phyloP scores from a whole-genome alignment of 2,797 vertebrate genomes.

The Iguana delicatissima region DNA sequence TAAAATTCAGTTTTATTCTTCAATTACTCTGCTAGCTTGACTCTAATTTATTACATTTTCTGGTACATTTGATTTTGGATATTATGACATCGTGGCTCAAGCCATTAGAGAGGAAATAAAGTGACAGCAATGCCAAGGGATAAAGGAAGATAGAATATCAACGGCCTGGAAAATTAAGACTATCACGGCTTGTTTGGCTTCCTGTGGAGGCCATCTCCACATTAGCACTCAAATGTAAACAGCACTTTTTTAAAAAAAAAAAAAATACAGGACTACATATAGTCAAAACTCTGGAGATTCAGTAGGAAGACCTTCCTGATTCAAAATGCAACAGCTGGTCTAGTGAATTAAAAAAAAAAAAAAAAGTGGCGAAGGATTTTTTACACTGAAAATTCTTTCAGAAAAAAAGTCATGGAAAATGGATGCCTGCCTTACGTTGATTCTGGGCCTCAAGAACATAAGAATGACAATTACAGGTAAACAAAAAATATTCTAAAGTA shows the following conservation, averaged over 20 bases:
- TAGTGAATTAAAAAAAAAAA: too few relatives aligned
- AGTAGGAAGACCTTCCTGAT: slow-evolving; percentile 31
- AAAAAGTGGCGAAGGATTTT: not conserved
- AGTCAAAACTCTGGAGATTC: slow-evolving; percentile 41
- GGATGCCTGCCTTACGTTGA: not conserved
- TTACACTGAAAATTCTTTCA: not conserved
- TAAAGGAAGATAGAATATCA: slow-evolving; percentile 56
- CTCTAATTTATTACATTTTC: slow-evolving; percentile 77
- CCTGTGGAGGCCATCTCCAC: slow-evolving; percentile 38
- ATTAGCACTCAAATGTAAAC: slow-evolving; percentile 34
- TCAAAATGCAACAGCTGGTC: not conserved
- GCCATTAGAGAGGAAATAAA: slow-evolving; percentile 71
- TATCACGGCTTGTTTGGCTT: slow-evolving; percentile 37
- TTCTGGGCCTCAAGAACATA: too few relatives aligned
- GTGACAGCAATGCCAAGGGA: slow-evolving; percentile 57
- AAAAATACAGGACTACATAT: slow-evolving; percentile 24
- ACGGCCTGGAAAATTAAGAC: slow-evolving; percentile 73
- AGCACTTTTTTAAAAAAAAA: slow-evolving; percentile 40
- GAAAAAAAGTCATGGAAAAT: not conserved
- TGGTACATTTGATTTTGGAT: slow-evolving; percentile 75
- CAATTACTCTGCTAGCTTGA: slow-evolving; percentile 67
- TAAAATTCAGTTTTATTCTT: slow-evolving; percentile 76
- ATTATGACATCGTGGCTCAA: slow-evolving; percentile 68
- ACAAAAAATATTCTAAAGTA: fast-evolving
- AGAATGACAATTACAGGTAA: not conserved